Evolutionary conservation across 2,888 invertebrate species (phyloP), one percentile per base, ranked within the genome.

Genomic region (Pyrrhosoma nymphula): DNA sequence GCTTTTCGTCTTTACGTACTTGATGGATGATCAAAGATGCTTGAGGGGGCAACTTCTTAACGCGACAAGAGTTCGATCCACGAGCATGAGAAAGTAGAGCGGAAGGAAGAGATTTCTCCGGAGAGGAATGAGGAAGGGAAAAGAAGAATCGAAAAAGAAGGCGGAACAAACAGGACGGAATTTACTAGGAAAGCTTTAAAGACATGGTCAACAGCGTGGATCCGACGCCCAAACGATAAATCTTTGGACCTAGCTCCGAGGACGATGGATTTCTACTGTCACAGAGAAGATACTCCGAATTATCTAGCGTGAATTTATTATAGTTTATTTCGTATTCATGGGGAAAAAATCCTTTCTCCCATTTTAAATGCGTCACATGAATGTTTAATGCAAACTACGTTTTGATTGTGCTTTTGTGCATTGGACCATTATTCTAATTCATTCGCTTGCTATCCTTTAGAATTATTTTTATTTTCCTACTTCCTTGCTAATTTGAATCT

Each of bases 121-220:
- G 82, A 30, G 82, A 82, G 82, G 82, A 82, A n/a, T 26, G 12
- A 23, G 26, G n/a, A 12, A n/a, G 2, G 26, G 69, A 69, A 82
- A 35, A 35, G 82, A 82, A 35, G 82, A 26, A 82, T 12, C 23
- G 69, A 23, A 69, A 8, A 26, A n/a, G 69, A n/a, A 12, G 69
- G 69, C 10, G 35, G 35, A 82, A 82, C 14, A 35, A 82, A 35
- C 35, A 82, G 35, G 82, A 82, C 35, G 82, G 82, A 82, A 35
- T 82, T 82, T 82, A 82, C 82, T 82, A 1, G 14, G 82, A 82
- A 35, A 82, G 82, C 82, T 82, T 82, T 82, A 82, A 82, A 82
- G 82, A 82, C 82, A 82, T 82, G 82, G 82, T 82, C 82, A 82
- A 82, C 30, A 82, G 82, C 82, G 26, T 82, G 82, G 82, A 82